Base-by-base conservation (phyloP, 2,113 vertebrate species). In the Trematocara zebra region DNA sequence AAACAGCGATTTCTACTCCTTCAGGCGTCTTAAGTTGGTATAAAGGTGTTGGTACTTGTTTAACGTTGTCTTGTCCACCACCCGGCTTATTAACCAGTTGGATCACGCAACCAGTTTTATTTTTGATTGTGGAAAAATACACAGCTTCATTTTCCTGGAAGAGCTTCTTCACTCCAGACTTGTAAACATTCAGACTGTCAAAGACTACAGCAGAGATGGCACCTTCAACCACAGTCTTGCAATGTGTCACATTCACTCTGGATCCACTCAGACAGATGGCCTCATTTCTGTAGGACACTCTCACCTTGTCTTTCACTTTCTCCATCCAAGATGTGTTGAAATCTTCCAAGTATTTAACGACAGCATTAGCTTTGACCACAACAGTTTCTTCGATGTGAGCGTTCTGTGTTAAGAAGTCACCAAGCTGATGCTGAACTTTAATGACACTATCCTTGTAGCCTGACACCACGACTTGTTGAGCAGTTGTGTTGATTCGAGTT, bases 151-250 rank as follows among this genome's bases (percentile, higher is more conserved):
- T 96, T 0, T 95, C 94, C 40, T 31, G 76, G 78, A 97, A 98
- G 56, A 96, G 92, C 18, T 94, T 95, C 74, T 92, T 97, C 20
- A 93, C 92, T 51, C 97, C 97, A 2, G 98, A 96, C 64, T 92
- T 97, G 82, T 78, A 78, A 3, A 97, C 40, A 35, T 2, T 8
- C 8, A 97, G 85, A 2, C 2, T 81, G 37, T 94, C 93, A 64
- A 91, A 86, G 81, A 61, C 56, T 42, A 97, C 49, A 2, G 95
- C 96, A 10, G 90, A 92, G 3, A 94, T 2, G 12, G 91, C 4
- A 40, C 94, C 9, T 76, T 88, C 80, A 37, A 97, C 47, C 0
- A 14, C 3, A 2, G 12, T 3, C 11, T 87, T 76, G 35, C 81
- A 93, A 2, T 94, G 14, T 28, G 15, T 2, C 1, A 98, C 96